Evolutionary conservation across 2,888 invertebrate genomes (phyloP).

Genomic region (Andrena dorsata): DNA sequence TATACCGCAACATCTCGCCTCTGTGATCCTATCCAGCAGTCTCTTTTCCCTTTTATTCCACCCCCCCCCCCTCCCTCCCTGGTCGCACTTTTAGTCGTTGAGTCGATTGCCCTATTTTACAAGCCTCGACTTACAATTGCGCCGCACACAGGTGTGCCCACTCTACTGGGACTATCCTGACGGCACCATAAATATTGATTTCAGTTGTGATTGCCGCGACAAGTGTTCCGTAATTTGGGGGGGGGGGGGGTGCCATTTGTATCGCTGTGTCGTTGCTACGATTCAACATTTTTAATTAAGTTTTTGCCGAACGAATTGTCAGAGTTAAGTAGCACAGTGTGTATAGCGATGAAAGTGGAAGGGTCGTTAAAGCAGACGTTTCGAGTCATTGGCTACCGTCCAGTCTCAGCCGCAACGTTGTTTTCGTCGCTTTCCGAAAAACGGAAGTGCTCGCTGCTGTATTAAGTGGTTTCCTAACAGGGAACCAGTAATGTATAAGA

Average conservation of each 20-base stretch:
- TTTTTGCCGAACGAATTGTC: too few species aligned
- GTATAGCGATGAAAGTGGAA: conserved; percentile 44
- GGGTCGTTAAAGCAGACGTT: conserved; percentile 54
- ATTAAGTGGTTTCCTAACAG: conserved; percentile 38
- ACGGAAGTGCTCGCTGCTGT: conserved; percentile 55
- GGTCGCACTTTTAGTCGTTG: conserved; percentile 32
- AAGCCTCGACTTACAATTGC: conserved; percentile 63
- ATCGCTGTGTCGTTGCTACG: too few species aligned
- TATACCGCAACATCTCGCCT: conserved; percentile 40
- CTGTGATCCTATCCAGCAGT: conserved; percentile 16
- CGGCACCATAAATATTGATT: conserved; percentile 12
- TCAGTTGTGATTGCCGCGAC: neutral
- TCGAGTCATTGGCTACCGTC: conserved; percentile 77
- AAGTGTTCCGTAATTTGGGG: conserved; percentile 1
- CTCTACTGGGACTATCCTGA: neutral
- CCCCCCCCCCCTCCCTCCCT: conserved; percentile 24
- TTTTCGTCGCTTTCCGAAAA: conserved; percentile 65
- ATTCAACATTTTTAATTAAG: too few species aligned
- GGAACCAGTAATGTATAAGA: neutral
- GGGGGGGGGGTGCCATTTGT: neutral
- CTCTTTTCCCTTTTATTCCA: neutral
- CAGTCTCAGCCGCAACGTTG: conserved; percentile 73
- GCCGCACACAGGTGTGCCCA: neutral
- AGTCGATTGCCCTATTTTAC: conserved; percentile 30
- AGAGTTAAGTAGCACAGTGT: neutral